Conservation (phyloP, 2,797 vertebrate species). For the Fringilla coelebs region DNA sequence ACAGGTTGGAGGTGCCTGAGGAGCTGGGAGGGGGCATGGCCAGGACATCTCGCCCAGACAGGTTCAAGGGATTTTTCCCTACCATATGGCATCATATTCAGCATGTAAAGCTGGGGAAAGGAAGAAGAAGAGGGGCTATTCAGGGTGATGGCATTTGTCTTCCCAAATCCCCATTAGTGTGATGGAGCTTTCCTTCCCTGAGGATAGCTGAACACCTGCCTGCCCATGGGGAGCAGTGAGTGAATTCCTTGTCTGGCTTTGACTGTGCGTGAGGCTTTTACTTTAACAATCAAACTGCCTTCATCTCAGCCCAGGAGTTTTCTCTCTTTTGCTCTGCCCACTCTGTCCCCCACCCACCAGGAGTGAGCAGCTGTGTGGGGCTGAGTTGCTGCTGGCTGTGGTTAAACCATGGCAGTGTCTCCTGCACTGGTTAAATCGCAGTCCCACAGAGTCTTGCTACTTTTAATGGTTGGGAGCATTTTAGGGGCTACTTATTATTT, state of each 20-base stretch:
- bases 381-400: background rate
- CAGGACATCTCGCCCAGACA: background rate
- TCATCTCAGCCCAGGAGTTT: background rate
- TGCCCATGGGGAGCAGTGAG: background rate
- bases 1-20: background rate
- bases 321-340: background rate
- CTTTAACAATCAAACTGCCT: background rate
- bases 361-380: accelerated
- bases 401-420: background rate
- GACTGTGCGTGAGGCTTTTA: background rate
- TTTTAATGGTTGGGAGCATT: background rate
- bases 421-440: background rate
- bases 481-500: background rate
- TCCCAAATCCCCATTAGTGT: background rate
- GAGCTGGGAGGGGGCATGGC: background rate
- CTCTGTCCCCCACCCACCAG: background rate
- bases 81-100: background rate
- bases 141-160: background rate
- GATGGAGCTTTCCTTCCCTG: background rate
- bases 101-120: background rate
- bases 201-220: background rate
- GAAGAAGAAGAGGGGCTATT: background rate
- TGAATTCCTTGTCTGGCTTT: background rate
- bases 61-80: background rate
- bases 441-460: accelerated